phyloP scores from a whole-genome alignment of 53 echinoderm and acorn worm species.

The Apostichopus leukothele region DNA sequence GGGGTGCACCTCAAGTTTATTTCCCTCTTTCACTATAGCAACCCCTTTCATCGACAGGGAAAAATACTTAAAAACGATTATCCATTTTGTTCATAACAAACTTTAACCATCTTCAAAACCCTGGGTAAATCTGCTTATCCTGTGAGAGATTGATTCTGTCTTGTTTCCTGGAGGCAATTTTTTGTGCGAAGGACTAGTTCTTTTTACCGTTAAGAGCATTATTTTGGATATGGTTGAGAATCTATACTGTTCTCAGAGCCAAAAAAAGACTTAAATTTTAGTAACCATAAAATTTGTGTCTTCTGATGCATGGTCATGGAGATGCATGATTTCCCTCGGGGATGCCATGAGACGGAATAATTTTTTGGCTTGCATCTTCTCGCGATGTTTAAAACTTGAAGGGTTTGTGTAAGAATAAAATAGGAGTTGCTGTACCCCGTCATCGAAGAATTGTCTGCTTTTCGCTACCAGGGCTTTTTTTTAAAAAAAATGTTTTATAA shows the following conservation, averaged over 20 bases:
- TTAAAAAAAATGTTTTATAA: background rate
- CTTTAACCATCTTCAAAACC: background rate
- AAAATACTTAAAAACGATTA: background rate
- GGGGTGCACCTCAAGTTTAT: no score
- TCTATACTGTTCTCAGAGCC: background rate
- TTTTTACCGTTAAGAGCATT: slow-evolving; percentile 14
- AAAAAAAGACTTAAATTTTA: background rate
- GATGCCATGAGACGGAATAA: slow-evolving; percentile 42
- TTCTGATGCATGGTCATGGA: slow-evolving; percentile 45
- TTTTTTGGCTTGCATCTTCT: slow-evolving; percentile 4
- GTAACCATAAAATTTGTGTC: slow-evolving; percentile 29
- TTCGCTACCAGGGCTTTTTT: background rate
- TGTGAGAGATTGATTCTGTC: slow-evolving; percentile 20
- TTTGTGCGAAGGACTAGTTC: slow-evolving; percentile 22
- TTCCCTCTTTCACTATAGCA: no score
- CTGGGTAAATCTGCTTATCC: slow-evolving; percentile 15
- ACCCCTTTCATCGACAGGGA: no score
- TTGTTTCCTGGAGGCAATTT: slow-evolving; percentile 28
- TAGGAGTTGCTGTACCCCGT: background rate
- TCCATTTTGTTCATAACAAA: slow-evolving; percentile 1
- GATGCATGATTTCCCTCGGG: slow-evolving; percentile 36
- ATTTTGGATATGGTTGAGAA: slow-evolving; percentile 19
- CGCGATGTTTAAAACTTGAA: background rate
- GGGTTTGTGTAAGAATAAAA: background rate
- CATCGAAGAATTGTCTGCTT: background rate